Conservation (phyloP, 2,888 invertebrate genomes). For the Cryptops parisi region DNA sequence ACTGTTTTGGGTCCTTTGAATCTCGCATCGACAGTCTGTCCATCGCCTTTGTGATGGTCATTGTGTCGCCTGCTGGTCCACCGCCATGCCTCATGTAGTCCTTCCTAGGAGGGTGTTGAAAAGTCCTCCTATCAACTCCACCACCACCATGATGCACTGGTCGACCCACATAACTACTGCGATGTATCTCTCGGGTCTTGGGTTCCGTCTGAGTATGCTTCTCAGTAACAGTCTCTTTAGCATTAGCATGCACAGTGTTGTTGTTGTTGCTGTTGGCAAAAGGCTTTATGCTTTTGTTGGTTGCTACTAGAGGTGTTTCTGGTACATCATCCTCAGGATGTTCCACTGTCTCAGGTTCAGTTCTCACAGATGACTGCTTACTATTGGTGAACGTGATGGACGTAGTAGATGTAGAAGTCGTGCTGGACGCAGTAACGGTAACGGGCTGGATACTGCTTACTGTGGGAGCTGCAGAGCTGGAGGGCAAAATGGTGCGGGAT, state of each 20-base stretch:
- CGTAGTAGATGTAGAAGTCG: neutral
- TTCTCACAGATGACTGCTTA: neutral
- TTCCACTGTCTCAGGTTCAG: neutral
- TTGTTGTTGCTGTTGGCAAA: neutral
- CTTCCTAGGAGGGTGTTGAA: neutral
- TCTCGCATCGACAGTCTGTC: neutral
- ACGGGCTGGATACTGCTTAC: neutral
- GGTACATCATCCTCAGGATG: neutral
- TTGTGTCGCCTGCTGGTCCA: neutral
- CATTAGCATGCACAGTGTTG: no score
- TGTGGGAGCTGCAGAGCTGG: no score
- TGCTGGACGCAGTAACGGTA: neutral
- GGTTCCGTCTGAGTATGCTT: slow-evolving; percentile 1
- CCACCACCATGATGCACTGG: slow-evolving; percentile 12
- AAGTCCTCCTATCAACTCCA: slow-evolving; percentile 1
- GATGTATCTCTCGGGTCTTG: neutral
- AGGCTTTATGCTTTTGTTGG: neutral
- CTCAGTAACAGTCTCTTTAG: neutral
- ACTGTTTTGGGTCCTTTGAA: neutral
- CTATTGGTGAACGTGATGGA: neutral
- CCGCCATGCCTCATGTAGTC: neutral
- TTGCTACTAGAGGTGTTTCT: neutral
- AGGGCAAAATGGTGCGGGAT: no score
- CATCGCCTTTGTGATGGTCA: slow-evolving; percentile 7
- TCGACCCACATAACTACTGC: slow-evolving; percentile 14